These are phyloP conservation scores for Halisarca cf. caerulea DNA, from an alignment of 37 sponge, comb jelly and placozoan species.

Conservation along the genomic window DNA sequence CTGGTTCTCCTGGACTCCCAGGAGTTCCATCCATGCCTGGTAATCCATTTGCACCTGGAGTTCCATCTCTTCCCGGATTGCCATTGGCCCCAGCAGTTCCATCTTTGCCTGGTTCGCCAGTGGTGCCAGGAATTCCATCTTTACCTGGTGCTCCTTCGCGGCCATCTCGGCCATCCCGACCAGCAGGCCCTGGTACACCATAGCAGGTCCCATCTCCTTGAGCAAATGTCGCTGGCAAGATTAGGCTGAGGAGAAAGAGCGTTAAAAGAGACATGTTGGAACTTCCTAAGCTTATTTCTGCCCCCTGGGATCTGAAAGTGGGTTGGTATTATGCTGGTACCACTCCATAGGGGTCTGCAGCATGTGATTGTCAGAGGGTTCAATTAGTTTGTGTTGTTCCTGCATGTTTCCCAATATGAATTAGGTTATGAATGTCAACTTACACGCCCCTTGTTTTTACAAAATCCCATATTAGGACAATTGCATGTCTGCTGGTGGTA, in stretches of 20 bases:
- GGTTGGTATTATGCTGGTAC: too few species aligned
- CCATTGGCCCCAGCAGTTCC: neutral
- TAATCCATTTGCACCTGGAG: neutral
- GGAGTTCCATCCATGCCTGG: slow-evolving; percentile 23
- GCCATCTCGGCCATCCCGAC: neutral
- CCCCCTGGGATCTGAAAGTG: too few species aligned
- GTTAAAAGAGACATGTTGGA: neutral
- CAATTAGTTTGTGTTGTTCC: too few species aligned
- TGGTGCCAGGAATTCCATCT: neutral
- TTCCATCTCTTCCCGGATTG: too few species aligned
- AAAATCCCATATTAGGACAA: too few species aligned
- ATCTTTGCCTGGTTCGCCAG: too few species aligned
- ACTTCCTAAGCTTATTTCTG: neutral
- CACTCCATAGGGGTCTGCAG: too few species aligned
- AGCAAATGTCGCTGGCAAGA: neutral
- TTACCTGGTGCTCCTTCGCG: neutral
- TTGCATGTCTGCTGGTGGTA: too few species aligned
- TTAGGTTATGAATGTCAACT: too few species aligned
- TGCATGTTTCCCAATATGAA: too few species aligned
- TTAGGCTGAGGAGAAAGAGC: neutral
- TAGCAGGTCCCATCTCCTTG: neutral
- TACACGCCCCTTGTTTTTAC: too few species aligned
- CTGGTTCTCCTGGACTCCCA: neutral
- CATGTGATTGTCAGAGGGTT: too few species aligned
- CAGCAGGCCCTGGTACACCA: neutral